Evolutionary conservation across 2,888 invertebrate species (phyloP).

Genomic region (Xanthostigma xanthostigma): DNA sequence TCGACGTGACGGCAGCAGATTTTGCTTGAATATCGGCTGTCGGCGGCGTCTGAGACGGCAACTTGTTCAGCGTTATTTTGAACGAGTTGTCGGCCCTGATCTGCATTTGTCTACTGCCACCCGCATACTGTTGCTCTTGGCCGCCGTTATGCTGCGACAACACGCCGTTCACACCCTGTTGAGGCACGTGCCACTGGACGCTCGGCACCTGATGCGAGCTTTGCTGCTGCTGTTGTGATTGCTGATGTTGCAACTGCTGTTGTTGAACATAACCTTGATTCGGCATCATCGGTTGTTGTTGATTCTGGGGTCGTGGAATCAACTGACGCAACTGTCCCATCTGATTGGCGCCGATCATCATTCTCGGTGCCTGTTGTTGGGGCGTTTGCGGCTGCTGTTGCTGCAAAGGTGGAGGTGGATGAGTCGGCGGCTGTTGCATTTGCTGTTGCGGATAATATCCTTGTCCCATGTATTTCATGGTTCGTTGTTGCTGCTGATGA

Average conservation of each 20-base stretch:
- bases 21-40: conserved; percentile 16
- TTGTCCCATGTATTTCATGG: background rate
- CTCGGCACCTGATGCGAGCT: conserved; percentile 22
- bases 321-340: conserved; percentile 2
- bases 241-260: conserved; percentile 15
- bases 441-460: conserved; percentile 17
- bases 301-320: background rate
- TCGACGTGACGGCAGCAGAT: conserved; percentile 47
- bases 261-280: conserved; percentile 6
- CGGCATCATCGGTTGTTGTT: conserved; percentile 8
- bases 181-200: conserved; percentile 67
- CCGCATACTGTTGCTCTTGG: conserved; percentile 9
- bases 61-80: conserved; percentile 47
- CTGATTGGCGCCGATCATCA: conserved; percentile 1
- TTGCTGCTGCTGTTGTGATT: conserved; percentile 19
- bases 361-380: conserved; percentile 4
- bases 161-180: conserved; percentile 26
- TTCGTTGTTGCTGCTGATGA: background rate
- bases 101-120: conserved; percentile 18
- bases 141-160: conserved; percentile 8
- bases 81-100: conserved; percentile 34
- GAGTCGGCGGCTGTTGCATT: conserved; percentile 22
- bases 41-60: conserved; percentile 16
- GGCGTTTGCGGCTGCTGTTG: conserved; percentile 10
- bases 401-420: conserved; percentile 12